A percentile compares a stretch with the other conserved stretches of the same genome.
These are phyloP conservation scores for Scomber japonicus DNA, from an alignment of 2,113 vertebrate species.

Conservation along the genomic window DNA sequence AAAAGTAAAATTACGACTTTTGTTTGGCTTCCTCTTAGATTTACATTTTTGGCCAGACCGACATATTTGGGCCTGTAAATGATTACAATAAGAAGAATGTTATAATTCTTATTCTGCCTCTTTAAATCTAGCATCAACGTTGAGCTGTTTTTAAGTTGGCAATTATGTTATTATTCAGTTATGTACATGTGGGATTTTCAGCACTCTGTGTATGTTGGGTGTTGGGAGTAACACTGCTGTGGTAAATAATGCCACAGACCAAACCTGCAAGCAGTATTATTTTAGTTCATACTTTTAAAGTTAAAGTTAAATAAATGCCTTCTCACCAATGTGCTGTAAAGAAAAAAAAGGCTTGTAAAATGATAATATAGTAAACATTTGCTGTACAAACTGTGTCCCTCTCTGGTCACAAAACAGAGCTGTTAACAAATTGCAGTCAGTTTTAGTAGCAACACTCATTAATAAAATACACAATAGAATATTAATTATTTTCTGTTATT, in stretches of 20 bases:
- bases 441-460: no score
- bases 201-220: neutral
- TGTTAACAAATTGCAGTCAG: no score
- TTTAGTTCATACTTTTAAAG: neutral
- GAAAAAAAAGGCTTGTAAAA: no score
- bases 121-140: no score
- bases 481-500: neutral
- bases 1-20: slow-evolving; percentile 24
- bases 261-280: neutral
- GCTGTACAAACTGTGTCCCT: neutral
- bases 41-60: neutral
- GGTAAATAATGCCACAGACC: neutral
- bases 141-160: no score
- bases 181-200: neutral
- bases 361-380: neutral
- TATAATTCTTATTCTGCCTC: no score
- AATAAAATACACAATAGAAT: no score
- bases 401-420: neutral
- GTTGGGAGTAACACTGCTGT: neutral
- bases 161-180: no score
- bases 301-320: no score
- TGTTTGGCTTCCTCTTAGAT: slow-evolving; percentile 24
- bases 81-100: no score
- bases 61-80: neutral
- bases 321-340: no score